Evolutionary conservation across 2,113 vertebrate species (phyloP).

Genomic region (Phycodurus eques): DNA sequence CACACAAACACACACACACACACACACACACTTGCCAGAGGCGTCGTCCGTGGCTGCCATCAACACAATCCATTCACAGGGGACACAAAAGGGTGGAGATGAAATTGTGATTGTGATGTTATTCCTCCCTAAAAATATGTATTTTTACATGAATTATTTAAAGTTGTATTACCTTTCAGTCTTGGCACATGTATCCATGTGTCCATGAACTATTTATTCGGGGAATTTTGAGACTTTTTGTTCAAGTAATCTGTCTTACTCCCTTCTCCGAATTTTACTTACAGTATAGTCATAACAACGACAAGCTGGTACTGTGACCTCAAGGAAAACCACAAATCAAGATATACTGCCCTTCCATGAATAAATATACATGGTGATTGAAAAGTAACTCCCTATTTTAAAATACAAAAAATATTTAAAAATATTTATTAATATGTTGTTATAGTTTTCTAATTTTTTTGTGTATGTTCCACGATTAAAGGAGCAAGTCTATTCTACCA

Average conservation of each 20-base stretch:
- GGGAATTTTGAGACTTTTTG: background rate
- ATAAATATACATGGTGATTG: background rate
- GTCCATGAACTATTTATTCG: background rate
- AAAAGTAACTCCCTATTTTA: background rate
- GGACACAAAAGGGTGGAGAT: background rate
- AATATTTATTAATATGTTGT: background rate
- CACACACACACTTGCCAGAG: constrained; percentile 12
- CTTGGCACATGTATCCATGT: background rate
- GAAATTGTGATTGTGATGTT: constrained; percentile 3
- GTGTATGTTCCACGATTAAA: too few relatives aligned
- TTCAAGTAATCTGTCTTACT: background rate
- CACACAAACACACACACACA: background rate
- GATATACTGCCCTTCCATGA: background rate
- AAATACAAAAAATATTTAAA: too few relatives aligned
- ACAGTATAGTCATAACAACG: background rate
- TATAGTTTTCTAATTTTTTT: background rate
- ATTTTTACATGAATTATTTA: background rate
- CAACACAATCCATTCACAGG: constrained; percentile 17
- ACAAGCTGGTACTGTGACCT: background rate
- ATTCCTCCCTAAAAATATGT: background rate
- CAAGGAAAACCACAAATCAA: background rate
- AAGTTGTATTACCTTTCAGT: background rate
- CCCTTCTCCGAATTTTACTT: background rate
- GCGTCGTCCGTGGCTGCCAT: constrained; percentile 25
- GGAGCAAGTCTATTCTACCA: too few relatives aligned